A percentile compares a stretch with the other conserved stretches of the same genome.
Conservation (phyloP, 1,140 invertebrate species). For the Zaprionus gabonicus region DNA sequence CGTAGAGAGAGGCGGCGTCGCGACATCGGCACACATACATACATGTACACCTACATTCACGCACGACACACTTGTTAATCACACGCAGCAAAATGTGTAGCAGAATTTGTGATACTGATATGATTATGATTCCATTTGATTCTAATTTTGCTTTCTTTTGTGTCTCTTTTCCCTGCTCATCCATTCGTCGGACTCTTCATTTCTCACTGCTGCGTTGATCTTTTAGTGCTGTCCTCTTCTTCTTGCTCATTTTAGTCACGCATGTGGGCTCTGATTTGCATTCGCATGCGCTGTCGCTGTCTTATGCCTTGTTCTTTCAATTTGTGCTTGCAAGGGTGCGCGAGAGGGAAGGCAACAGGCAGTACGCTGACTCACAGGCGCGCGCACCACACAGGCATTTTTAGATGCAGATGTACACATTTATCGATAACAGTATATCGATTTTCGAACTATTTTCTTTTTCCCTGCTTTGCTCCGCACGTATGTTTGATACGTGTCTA, state of each 20-base stretch:
- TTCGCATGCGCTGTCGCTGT: slow-evolving; percentile 20
- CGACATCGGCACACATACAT: slow-evolving; percentile 16
- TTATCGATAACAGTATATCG: slow-evolving; percentile 28
- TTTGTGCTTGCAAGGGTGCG: background rate
- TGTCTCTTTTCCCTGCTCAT: slow-evolving; percentile 10
- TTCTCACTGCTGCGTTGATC: slow-evolving; percentile 15
- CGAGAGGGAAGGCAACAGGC: background rate
- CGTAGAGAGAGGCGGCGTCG: slow-evolving; percentile 17
- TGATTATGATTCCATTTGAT: slow-evolving; percentile 59
- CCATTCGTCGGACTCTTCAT: background rate
- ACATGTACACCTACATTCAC: slow-evolving; percentile 7
- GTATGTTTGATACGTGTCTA: slow-evolving; percentile 54
- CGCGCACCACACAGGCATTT: slow-evolving; percentile 2
- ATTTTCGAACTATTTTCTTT: slow-evolving; percentile 14
- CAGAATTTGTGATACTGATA: slow-evolving; percentile 62
- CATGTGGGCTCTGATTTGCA: slow-evolving; percentile 69
- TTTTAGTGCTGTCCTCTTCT: slow-evolving; percentile 31
- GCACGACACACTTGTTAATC: slow-evolving; percentile 60
- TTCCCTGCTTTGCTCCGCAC: background rate
- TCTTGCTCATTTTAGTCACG: slow-evolving; percentile 63
- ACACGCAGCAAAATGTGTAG: slow-evolving; percentile 36
- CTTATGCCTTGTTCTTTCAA: slow-evolving; percentile 32
- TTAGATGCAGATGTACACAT: slow-evolving; percentile 4
- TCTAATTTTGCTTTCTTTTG: slow-evolving; percentile 27
- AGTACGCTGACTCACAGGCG: slow-evolving; percentile 20